These are phyloP conservation scores for Parnassius smintheus DNA, from an alignment of 2,888 invertebrate species.

Conservation along the genomic window DNA sequence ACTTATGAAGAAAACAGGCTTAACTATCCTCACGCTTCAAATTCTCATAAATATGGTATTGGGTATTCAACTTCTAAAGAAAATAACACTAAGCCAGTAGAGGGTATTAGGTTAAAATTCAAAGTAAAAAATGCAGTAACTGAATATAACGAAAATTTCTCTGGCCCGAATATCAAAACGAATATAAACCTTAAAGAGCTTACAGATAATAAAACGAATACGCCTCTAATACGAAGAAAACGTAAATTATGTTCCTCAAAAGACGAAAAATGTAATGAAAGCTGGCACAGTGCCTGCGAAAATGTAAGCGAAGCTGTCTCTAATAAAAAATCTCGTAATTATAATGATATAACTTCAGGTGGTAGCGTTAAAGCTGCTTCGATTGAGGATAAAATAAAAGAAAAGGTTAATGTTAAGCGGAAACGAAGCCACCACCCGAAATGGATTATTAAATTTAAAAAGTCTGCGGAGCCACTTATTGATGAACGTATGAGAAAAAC, in stretches of 20 bases:
- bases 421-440: slow-evolving; percentile 22
- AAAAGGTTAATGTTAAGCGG: slow-evolving; percentile 28
- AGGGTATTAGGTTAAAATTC: slow-evolving; percentile 29
- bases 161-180: not conserved
- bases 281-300: slow-evolving; percentile 32
- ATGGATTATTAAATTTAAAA: slow-evolving; percentile 28
- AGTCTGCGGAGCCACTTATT: slow-evolving; percentile 36
- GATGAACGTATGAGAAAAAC: slow-evolving; percentile 61
- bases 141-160: not conserved
- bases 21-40: not conserved
- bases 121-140: slow-evolving; percentile 22
- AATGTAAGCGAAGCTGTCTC: slow-evolving; percentile 27
- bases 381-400: slow-evolving; percentile 35
- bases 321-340: slow-evolving; percentile 16
- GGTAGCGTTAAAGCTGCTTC: slow-evolving; percentile 7
- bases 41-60: slow-evolving; percentile 7
- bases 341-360: slow-evolving; percentile 16
- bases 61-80: slow-evolving; percentile 10
- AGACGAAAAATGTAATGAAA: slow-evolving; percentile 40
- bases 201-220: slow-evolving; percentile 21
- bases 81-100: slow-evolving; percentile 29
- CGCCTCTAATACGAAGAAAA: slow-evolving; percentile 43
- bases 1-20: slow-evolving; percentile 4
- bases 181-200: slow-evolving; percentile 6
- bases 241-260: slow-evolving; percentile 69